phyloP scores from a whole-genome alignment of 2,888 invertebrate genomes.

The Formica aserva region DNA sequence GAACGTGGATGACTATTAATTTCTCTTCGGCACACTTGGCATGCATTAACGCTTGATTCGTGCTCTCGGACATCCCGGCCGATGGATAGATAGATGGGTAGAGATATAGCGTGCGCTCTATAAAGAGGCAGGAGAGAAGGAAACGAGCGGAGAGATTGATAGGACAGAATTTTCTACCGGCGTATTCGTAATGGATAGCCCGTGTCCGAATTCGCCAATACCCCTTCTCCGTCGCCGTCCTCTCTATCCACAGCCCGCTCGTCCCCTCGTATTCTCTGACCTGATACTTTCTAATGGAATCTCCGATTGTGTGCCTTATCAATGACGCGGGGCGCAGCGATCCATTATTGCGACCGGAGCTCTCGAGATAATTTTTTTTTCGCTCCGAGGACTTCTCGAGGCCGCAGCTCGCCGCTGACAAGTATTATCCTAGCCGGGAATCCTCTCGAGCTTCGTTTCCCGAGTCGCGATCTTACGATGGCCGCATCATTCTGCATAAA shows the following conservation, averaged over 20 bases:
- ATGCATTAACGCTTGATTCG: conserved; percentile 77
- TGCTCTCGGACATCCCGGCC: conserved; percentile 73
- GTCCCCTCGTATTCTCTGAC: conserved; percentile 59
- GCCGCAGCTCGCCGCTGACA: conserved; percentile 37
- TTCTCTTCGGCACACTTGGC: conserved; percentile 72
- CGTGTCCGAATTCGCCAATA: conserved; percentile 81
- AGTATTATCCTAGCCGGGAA: conserved; percentile 30
- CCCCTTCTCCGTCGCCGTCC: conserved; percentile 60
- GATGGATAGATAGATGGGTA: conserved; percentile 63
- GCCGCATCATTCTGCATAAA: not conserved
- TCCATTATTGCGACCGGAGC: conserved; percentile 71
- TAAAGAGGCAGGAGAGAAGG: conserved; percentile 39
- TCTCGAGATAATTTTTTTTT: conserved; percentile 77
- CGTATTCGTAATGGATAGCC: conserved; percentile 83
- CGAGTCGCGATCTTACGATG: not conserved
- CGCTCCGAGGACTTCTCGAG: conserved; percentile 29
- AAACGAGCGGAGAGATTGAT: conserved; percentile 81
- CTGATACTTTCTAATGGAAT: conserved; percentile 82
- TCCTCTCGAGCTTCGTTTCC: conserved; percentile 3
- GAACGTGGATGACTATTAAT: conserved; percentile 76
- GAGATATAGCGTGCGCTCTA: conserved; percentile 47
- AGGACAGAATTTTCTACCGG: conserved; percentile 78
- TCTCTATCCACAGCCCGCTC: conserved; percentile 30
- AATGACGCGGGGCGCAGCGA: conserved; percentile 67
- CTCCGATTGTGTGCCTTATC: conserved; percentile 81